A percentile compares a stretch with the other conserved stretches of the same genome.
These are phyloP conservation scores for Cervus canadensis DNA, from an alignment of 2,113 vertebrate species.

Conservation along the genomic window DNA sequence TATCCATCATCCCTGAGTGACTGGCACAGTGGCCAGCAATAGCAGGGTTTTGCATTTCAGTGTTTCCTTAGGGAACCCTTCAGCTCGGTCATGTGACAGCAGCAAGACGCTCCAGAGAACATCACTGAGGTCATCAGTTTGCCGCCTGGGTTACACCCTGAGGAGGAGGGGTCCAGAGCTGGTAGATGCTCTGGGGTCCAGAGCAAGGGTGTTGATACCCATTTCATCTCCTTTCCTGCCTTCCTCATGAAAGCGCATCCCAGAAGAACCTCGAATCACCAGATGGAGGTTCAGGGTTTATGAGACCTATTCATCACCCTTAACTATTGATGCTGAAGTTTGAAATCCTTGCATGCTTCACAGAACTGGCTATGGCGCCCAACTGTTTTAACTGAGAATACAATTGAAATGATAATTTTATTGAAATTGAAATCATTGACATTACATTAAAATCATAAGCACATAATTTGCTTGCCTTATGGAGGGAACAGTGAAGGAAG, in stretches of 20 bases:
- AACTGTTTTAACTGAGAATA: background rate
- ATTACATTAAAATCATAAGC: slow-evolving; percentile 38
- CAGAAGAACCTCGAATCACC: background rate
- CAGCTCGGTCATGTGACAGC: accelerated
- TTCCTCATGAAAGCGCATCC: background rate
- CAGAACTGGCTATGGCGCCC: background rate
- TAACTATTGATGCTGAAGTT: background rate
- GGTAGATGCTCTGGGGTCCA: too few relatives aligned
- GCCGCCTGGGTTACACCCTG: accelerated
- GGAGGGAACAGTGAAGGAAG: slow-evolving; percentile 21
- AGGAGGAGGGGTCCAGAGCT: background rate
- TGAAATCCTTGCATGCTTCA: background rate
- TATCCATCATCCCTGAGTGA: too few relatives aligned
- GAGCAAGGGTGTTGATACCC: too few relatives aligned
- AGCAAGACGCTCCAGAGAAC: background rate
- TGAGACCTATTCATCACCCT: background rate
- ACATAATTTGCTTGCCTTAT: slow-evolving; percentile 32
- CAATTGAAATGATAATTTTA: slow-evolving; percentile 28
- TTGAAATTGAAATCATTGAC: slow-evolving; percentile 37
- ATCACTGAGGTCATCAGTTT: too few relatives aligned
- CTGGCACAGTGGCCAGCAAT: accelerated
- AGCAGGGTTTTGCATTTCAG: accelerated
- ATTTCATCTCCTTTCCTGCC: background rate
- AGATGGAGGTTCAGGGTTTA: background rate
- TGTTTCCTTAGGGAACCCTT: background rate